Percentiles rank a stretch among this genome's conserved stretches.
phyloP scores from a whole-genome alignment of 2,888 invertebrate species.

The Lasioglossum morio region DNA sequence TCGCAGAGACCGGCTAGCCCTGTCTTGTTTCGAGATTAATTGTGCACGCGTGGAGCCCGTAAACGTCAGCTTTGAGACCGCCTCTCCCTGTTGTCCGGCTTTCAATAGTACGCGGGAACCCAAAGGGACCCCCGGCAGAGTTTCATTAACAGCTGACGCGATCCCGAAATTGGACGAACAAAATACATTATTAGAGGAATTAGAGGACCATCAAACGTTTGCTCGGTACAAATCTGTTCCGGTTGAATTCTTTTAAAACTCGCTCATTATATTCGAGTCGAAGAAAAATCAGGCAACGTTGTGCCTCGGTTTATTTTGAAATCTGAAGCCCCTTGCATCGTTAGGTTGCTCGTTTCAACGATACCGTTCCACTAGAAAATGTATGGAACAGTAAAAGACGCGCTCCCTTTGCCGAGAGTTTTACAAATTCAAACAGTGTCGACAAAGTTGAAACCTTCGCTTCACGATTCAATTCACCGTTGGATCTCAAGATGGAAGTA shows the following conservation, averaged over 20 bases:
- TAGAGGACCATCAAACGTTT: background rate
- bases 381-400: background rate
- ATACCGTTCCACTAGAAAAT: background rate
- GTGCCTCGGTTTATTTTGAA: background rate
- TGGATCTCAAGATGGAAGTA: no score
- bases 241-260: background rate
- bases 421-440: background rate
- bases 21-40: constrained; percentile 2
- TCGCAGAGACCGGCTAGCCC: background rate
- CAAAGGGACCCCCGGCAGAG: background rate
- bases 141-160: background rate
- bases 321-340: background rate
- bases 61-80: background rate
- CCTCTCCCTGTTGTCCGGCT: background rate
- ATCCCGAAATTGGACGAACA: background rate
- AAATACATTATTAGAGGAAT: no score
- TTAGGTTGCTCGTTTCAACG: background rate
- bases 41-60: background rate
- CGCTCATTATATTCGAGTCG: no score
- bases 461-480: background rate
- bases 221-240: background rate
- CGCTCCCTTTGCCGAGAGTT: background rate
- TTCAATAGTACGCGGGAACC: background rate
- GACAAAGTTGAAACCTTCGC: background rate
- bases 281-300: background rate